phyloP scores from a whole-genome alignment of 2,797 vertebrate genomes.

The Cuculus canorus region DNA sequence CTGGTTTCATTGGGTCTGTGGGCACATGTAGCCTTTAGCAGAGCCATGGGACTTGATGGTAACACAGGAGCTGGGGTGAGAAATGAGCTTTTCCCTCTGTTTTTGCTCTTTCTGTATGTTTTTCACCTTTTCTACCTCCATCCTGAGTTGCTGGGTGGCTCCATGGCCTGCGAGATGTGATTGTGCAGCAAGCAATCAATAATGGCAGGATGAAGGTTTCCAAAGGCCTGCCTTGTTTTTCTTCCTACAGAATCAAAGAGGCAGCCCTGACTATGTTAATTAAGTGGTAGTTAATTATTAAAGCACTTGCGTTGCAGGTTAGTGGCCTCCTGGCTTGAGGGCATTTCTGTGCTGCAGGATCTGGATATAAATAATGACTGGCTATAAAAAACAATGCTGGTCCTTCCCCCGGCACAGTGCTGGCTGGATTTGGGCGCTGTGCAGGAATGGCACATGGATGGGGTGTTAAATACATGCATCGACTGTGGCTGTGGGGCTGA shows the following conservation, averaged over 20 bases:
- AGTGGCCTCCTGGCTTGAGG: not conserved
- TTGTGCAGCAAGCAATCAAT: not conserved
- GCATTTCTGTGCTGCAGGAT: not conserved
- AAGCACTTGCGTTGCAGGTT: slow-evolving; percentile 6
- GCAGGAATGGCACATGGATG: not conserved
- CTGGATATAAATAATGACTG: not conserved
- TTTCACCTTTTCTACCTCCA: not conserved
- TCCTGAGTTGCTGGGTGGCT: not conserved
- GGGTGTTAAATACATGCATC: not conserved
- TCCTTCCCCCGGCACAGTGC: accelerated
- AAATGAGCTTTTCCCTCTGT: not conserved
- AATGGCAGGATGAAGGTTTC: not conserved
- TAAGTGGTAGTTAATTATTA: slow-evolving; percentile 48
- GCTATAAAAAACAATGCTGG: not conserved
- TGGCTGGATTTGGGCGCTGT: accelerated
- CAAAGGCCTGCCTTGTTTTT: not conserved
- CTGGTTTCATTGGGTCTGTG: not conserved
- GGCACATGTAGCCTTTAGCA: not conserved
- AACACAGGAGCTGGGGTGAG: not conserved
- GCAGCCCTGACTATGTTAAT: slow-evolving; percentile 40
- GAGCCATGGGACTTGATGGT: no score
- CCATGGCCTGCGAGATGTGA: not conserved
- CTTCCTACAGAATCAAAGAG: not conserved
- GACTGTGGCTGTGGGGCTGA: accelerated
- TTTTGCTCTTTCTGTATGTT: accelerated